Percentiles rank a stretch among this genome's conserved stretches.
These are phyloP conservation scores for Pseudopodoces humilis DNA, from an alignment of 2,113 vertebrate genomes.

Conservation along the genomic window DNA sequence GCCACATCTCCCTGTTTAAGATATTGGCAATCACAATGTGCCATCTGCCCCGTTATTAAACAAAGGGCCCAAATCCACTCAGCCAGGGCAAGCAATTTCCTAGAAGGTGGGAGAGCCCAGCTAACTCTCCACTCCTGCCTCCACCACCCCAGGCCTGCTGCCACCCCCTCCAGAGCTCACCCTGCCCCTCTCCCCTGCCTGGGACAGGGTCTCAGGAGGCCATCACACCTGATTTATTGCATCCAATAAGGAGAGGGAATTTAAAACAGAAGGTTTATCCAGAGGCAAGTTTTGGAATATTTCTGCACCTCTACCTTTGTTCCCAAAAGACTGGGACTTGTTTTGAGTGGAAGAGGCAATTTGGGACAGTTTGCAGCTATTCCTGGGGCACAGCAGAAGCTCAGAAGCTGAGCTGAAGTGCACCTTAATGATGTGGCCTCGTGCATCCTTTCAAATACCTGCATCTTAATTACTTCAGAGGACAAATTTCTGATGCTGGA, in stretches of 20 bases:
- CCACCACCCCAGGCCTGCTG: not conserved
- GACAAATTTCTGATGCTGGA: not conserved
- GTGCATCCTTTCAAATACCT: not conserved
- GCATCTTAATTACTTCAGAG: constrained; percentile 4
- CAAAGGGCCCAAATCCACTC: not conserved
- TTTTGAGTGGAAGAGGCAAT: not conserved
- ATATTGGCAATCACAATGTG: not conserved
- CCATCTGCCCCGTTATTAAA: not conserved
- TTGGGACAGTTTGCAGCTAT: not conserved
- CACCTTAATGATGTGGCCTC: not conserved
- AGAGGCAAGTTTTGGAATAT: not conserved
- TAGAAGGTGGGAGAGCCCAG: not conserved
- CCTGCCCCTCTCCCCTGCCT: not conserved
- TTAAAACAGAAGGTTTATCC: not conserved
- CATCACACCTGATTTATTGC: not conserved
- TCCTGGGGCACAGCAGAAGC: not conserved
- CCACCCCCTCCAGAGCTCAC: not conserved
- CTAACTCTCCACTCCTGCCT: not conserved
- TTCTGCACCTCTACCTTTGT: not conserved
- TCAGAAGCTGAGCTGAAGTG: not conserved
- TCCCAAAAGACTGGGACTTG: not conserved
- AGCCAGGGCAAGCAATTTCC: not conserved
- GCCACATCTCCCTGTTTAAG: not conserved
- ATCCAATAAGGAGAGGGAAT: not conserved
- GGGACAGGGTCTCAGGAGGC: not conserved